These are phyloP conservation scores for Psococerastis gibbosa DNA, from an alignment of 2,888 invertebrate genomes.

Conservation along the genomic window DNA sequence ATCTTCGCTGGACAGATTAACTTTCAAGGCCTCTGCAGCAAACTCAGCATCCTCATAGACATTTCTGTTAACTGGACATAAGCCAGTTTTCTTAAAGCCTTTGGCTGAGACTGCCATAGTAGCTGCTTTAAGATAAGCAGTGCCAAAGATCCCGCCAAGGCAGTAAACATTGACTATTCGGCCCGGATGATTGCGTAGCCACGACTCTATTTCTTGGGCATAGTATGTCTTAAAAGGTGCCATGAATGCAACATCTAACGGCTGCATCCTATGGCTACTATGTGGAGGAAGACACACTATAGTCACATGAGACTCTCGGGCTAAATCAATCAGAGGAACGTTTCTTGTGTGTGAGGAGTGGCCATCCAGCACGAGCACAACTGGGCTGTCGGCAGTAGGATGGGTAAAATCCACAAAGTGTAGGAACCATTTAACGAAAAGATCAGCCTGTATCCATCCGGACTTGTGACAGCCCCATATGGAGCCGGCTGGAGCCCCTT, in stretches of 20 bases:
- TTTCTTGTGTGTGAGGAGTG: constrained; percentile 16
- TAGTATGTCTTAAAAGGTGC: constrained; percentile 14
- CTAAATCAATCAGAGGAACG: constrained; percentile 13
- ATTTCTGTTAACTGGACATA: neutral
- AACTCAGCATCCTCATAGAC: neutral
- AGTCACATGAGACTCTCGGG: constrained; percentile 13
- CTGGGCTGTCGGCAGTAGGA: constrained; percentile 18
- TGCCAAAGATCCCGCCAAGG: neutral
- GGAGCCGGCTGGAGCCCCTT: constrained; percentile 21
- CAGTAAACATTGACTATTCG: neutral
- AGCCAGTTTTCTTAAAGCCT: neutral
- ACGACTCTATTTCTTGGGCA: neutral
- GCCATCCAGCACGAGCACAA: constrained; percentile 17
- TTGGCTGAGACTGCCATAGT: neutral
- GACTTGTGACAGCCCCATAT: constrained; percentile 19
- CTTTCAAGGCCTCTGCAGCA: neutral
- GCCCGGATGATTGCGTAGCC: neutral
- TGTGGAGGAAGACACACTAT: constrained; percentile 16
- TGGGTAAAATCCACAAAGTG: constrained; percentile 20
- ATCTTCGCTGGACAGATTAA: too few relatives aligned
- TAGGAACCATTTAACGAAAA: constrained; percentile 22
- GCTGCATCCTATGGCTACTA: constrained; percentile 14
- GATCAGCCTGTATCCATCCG: constrained; percentile 21
- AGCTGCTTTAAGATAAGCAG: neutral
- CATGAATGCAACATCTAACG: constrained; percentile 16